phyloP scores from a whole-genome alignment of 2,113 vertebrate genomes.

The Mormoops blainvillei region DNA sequence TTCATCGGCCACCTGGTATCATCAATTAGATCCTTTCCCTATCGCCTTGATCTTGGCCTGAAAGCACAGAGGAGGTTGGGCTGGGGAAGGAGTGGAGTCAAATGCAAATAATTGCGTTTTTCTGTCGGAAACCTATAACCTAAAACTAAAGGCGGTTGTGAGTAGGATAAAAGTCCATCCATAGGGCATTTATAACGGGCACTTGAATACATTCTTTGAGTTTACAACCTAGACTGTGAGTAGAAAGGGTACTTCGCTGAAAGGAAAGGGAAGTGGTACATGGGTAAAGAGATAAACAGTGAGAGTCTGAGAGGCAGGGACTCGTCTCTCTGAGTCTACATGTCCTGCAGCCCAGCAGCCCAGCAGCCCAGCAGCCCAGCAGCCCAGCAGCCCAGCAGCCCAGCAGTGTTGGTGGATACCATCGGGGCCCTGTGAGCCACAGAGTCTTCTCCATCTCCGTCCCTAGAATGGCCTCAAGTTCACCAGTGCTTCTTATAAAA shows the following conservation, averaged over 20 bases:
- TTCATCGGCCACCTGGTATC: not conserved
- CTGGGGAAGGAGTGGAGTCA: not conserved
- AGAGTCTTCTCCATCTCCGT: not conserved
- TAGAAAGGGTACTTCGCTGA: not conserved
- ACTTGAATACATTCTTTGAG: not conserved
- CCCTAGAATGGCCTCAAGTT: not conserved
- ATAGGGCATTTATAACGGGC: not conserved
- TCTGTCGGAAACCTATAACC: not conserved
- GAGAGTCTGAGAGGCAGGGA: not conserved
- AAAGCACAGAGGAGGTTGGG: not conserved
- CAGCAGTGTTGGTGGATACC: not conserved
- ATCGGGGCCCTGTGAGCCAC: fast-evolving
- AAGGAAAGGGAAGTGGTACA: not conserved
- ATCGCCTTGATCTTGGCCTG: not conserved
- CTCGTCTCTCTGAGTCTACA: not conserved
- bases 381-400: too few species aligned
- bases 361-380: not conserved
- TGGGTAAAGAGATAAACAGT: not conserved
- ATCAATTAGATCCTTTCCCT: not conserved
- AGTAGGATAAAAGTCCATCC: not conserved
- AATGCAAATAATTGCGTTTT: not conserved
- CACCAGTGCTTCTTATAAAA: not conserved
- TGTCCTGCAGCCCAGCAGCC: not conserved
- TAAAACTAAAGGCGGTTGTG: not conserved
- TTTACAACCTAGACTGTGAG: not conserved